Conservation (phyloP, 2,113 vertebrate genomes). For the Thryonomys swinderianus region DNA sequence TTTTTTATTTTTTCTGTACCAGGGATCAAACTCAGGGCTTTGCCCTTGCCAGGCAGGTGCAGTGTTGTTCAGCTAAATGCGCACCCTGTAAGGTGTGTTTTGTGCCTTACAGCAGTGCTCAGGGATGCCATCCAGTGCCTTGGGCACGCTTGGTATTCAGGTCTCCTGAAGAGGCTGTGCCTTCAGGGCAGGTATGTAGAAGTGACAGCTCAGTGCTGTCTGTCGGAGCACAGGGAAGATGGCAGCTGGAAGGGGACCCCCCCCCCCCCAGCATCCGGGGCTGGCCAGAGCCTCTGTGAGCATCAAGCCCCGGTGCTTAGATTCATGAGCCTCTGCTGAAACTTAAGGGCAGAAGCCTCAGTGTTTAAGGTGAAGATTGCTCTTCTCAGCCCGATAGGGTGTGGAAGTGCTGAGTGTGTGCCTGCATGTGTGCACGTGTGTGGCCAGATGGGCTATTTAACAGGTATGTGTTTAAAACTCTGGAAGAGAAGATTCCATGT, state of each 20-base stretch:
- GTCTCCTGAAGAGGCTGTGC: neutral
- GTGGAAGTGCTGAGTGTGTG: neutral
- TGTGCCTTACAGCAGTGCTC: neutral
- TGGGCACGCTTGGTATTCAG: neutral
- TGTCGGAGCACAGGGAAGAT: neutral
- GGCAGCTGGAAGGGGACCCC: neutral
- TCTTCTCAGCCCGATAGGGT: too few relatives aligned
- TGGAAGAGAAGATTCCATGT: neutral
- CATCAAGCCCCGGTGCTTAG: neutral
- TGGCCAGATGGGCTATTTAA: neutral
- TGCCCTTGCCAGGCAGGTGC: too few relatives aligned
- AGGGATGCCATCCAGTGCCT: neutral
- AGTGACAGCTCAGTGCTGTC: neutral
- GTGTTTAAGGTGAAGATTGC: neutral
- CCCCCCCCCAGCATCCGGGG: neutral
- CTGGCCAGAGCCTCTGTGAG: neutral
- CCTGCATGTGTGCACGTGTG: neutral
- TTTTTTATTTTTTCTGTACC: too few relatives aligned
- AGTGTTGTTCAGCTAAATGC: too few relatives aligned
- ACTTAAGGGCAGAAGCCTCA: neutral
- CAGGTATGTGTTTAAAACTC: neutral
- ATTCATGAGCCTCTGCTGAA: conserved; percentile 11
- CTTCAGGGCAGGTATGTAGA: neutral
- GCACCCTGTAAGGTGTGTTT: neutral
- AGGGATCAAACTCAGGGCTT: too few relatives aligned